Base-by-base conservation (phyloP, 2,888 invertebrate species). In the Nomada goodeniana region DNA sequence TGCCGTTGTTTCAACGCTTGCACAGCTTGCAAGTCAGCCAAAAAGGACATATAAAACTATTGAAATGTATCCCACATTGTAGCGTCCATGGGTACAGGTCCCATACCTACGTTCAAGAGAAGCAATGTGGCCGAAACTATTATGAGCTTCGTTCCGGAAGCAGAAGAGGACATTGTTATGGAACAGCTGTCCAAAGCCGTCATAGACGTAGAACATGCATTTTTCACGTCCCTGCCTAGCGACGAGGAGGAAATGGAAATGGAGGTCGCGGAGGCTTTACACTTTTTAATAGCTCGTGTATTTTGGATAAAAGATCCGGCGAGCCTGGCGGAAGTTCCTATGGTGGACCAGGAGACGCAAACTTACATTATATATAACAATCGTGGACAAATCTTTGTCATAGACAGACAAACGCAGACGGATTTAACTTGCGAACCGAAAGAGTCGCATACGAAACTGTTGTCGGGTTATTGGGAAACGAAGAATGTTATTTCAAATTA, bases 221-320 rank as follows among this genome's bases (percentile, higher is more conserved):
- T 70, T 23, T 76, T 67, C 18, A 4, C 2, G 5, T 29, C 52
- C 0, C 9, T 50, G 42, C 18, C 76, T 11, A 29, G 20, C 29
- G 3, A 26, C 15, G 59, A 69, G 13, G 73, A 78, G 13, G 36
- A 70, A 23, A 72, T 44, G 0, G 42, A 68, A 10, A 77, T 81
- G 13, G 85, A 85, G 63, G 65, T 61, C 0, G 10, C 18, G 4
- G 90, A 90, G 15, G 60, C 81, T 36, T 15, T 91, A 0, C 63
- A 88, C 29, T 88, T 86, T 42, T 0, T 89, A 10, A 23, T 89
- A 11, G 77, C 82, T 0, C 83, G 91, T 47, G 79, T 73, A 15
- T 68, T 88, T 11, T 91, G 91, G 91, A 89, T 90, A 65, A 47
- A 80, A 0, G 86, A 89, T 52, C 86, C 88, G 0, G 36, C 47